Evolutionary conservation across 2,888 invertebrate species (phyloP), one percentile per base, ranked within the genome.

Genomic region (Netelia inedita): DNA sequence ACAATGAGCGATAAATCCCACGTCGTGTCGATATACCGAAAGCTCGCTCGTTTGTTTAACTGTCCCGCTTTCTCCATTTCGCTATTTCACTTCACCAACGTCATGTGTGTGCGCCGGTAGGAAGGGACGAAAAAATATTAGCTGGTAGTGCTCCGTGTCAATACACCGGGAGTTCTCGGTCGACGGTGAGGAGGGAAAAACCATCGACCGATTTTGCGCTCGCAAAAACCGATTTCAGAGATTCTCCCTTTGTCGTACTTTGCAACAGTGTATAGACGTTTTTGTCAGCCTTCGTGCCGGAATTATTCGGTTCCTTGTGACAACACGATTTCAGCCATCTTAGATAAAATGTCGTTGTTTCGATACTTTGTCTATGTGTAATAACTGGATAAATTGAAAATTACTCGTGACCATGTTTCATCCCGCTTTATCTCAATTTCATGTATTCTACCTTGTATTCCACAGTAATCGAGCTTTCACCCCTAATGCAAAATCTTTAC

Each of bases 1-100:
- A 85, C 85, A 85, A 85, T 85, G 75, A 85, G 82, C 82, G 85
- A 85, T 85, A 85, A 85, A 85, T 85, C 82, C 79, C 75, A 82
- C 79, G 75, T 75, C 85, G 82, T 85, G 82, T 82, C 85, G 82
- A 85, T 85, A 76, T 82, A 85, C 72, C 85, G 68, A 79, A 82
- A 79, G 72, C 82, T 79, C 79, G 85, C 79, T 82, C 82, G 85
- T 85, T 85, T 85, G 85, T 85, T 85, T 68, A 82, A 79, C 85
- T 79, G 85, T 82, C 82, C 46, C 72, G 82, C 63, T 82, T 79
- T 82, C 85, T 85, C 82, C 79, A 85, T 82, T 79, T 79, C 59
- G 79, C 85, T 75, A 74, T 85, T 85, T 79, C 85, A 85, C 82
- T 82, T 79, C 74, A 75, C 85, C 82, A 82, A 79, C 85, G 79